These are phyloP conservation scores for Platerodrilus igneus DNA, from an alignment of 2,888 invertebrate species.

Conservation along the genomic window DNA sequence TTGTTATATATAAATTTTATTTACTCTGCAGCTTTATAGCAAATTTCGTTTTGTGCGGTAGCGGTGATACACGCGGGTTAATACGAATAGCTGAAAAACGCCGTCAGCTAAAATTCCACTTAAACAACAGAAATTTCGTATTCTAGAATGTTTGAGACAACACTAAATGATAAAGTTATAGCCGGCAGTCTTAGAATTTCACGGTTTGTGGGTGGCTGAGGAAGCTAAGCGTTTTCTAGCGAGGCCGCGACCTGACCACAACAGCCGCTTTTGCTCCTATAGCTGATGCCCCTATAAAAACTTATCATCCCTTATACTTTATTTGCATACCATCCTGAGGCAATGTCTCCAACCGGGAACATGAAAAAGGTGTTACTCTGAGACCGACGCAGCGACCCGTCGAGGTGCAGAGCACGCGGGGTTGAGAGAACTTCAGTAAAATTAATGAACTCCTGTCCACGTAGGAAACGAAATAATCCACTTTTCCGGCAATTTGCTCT, in stretches of 20 bases:
- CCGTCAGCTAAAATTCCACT: constrained; percentile 29
- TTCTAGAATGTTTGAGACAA: constrained; percentile 15
- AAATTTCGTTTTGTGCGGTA: constrained; percentile 21
- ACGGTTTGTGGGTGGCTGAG: constrained; percentile 30
- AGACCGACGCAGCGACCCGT: too few relatives aligned
- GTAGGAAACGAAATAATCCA: constrained; percentile 47
- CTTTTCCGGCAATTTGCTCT: constrained; percentile 47
- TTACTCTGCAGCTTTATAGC: constrained; percentile 35
- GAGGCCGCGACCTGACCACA: constrained; percentile 32
- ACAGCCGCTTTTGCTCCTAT: constrained; percentile 12
- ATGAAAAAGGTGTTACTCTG: constrained; percentile 51
- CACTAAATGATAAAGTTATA: constrained; percentile 31
- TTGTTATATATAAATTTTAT: constrained; percentile 38
- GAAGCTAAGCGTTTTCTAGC: constrained; percentile 26
- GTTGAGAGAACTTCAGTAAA: constrained; percentile 35
- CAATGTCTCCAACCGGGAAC: constrained; percentile 45
- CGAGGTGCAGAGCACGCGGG: constrained; percentile 29
- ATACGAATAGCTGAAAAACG: constrained; percentile 23
- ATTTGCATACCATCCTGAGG: constrained; percentile 48
- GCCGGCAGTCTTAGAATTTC: constrained; percentile 21
- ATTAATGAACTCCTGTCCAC: constrained; percentile 49
- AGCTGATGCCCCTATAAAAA: constrained; percentile 23
- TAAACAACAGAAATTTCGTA: constrained; percentile 23
- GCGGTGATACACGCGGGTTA: constrained; percentile 15
- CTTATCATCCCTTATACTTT: constrained; percentile 32